Evolutionary conservation across 2,113 vertebrate genomes (phyloP).

Genomic region (Clarias batrachus): DNA sequence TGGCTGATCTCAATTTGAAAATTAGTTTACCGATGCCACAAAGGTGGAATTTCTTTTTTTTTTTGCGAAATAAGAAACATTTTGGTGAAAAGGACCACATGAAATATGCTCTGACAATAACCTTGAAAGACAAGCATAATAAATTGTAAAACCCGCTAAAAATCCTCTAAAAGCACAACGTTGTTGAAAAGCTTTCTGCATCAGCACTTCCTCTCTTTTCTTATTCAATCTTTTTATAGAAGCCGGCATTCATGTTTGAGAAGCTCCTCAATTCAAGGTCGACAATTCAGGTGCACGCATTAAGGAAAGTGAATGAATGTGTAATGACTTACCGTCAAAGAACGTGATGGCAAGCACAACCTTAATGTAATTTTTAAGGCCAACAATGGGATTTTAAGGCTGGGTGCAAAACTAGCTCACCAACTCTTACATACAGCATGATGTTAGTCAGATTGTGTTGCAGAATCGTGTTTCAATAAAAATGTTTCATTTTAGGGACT

Average conservation of each 20-base stretch:
- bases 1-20: background rate
- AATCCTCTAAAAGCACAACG: background rate
- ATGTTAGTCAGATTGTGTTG: background rate
- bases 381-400: conserved; percentile 13
- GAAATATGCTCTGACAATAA: background rate
- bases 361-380: conserved; percentile 54
- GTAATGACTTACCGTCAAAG: conserved; percentile 24
- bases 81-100: background rate
- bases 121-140: conserved; percentile 22
- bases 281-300: conserved; percentile 40
- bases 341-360: background rate
- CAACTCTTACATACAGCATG: conserved; percentile 45
- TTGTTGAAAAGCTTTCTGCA: background rate
- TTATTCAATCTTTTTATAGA: conserved; percentile 35
- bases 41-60: background rate
- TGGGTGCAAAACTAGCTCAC: conserved; percentile 1
- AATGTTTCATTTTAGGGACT: background rate
- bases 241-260: conserved; percentile 48
- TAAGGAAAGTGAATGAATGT: conserved; percentile 42
- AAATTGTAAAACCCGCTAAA: background rate
- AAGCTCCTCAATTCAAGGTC: conserved; percentile 35
- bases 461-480: background rate
- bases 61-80: background rate
- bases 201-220: background rate
- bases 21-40: background rate